These are phyloP conservation scores for Achroia grisella DNA, from an alignment of 1,140 invertebrate species.

Conservation along the genomic window DNA sequence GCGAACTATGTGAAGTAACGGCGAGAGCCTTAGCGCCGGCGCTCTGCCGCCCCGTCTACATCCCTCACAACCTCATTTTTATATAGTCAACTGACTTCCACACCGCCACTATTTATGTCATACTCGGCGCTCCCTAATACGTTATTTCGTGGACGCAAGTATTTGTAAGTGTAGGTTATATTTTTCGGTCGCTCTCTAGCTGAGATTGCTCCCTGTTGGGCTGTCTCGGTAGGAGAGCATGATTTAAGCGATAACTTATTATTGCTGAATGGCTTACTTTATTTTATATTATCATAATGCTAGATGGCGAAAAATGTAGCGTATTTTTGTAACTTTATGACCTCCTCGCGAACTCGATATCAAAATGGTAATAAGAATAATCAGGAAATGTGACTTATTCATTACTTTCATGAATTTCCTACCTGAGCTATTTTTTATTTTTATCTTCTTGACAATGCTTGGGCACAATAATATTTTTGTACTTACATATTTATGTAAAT, in stretches of 20 bases:
- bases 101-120: constrained; percentile 67
- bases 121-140: constrained; percentile 58
- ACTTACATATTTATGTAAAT: too few relatives aligned
- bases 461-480: too few relatives aligned
- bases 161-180: constrained; percentile 51
- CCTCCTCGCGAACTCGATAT: constrained; percentile 3
- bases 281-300: constrained; percentile 10
- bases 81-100: constrained; percentile 70
- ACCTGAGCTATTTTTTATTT: too few relatives aligned
- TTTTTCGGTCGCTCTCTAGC: constrained; percentile 27
- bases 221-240: constrained; percentile 17
- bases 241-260: constrained; percentile 33
- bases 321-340: not conserved
- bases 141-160: constrained; percentile 58
- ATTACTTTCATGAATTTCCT: too few relatives aligned
- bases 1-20: constrained; percentile 41
- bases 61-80: constrained; percentile 64
- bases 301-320: constrained; percentile 8
- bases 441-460: too few relatives aligned
- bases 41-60: constrained; percentile 43
- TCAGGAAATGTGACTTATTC: too few relatives aligned
- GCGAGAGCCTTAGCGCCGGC: constrained; percentile 52
- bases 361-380: too few relatives aligned
- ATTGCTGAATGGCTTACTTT: constrained; percentile 14
- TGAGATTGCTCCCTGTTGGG: constrained; percentile 28